These are phyloP conservation scores for Thera obeliscata DNA, from an alignment of 2,888 invertebrate species.

Conservation along the genomic window DNA sequence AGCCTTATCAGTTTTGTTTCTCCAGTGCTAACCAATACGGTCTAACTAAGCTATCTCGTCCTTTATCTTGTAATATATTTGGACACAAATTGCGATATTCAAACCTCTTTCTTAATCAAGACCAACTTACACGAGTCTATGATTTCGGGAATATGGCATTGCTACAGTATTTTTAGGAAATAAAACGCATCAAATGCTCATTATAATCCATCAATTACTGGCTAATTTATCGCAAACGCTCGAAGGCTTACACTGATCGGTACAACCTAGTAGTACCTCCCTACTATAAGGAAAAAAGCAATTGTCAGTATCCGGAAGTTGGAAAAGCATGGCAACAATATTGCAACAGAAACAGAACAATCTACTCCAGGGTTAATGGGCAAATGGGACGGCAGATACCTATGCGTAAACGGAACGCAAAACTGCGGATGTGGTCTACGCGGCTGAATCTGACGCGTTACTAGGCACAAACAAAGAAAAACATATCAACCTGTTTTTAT, in stretches of 20 bases:
- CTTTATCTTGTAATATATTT: no score
- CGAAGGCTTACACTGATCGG: no score
- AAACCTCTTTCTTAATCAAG: no score
- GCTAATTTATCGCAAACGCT: no score
- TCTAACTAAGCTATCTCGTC: no score
- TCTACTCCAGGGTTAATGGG: slow-evolving; percentile 47
- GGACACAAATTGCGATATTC: no score
- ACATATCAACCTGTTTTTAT: slow-evolving; percentile 35
- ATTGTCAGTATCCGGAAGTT: slow-evolving; percentile 20
- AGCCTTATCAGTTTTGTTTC: not conserved
- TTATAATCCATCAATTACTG: no score
- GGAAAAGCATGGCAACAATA: slow-evolving; percentile 32
- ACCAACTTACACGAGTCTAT: no score
- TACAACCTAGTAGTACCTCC: no score
- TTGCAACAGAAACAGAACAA: slow-evolving; percentile 22
- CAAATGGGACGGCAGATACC: slow-evolving; percentile 55
- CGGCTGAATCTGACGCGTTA: slow-evolving; percentile 40
- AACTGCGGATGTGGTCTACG: slow-evolving; percentile 54
- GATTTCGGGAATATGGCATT: no score
- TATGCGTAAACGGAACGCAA: slow-evolving; percentile 64
- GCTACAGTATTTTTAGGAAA: no score
- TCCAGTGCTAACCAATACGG: not conserved
- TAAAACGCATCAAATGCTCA: no score
- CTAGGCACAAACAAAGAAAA: slow-evolving; percentile 39
- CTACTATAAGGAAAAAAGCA: not conserved